A percentile compares a stretch with the other conserved stretches of the same genome.
phyloP scores from a whole-genome alignment of 1,140 invertebrate species.

The Heterodera carotae region DNA sequence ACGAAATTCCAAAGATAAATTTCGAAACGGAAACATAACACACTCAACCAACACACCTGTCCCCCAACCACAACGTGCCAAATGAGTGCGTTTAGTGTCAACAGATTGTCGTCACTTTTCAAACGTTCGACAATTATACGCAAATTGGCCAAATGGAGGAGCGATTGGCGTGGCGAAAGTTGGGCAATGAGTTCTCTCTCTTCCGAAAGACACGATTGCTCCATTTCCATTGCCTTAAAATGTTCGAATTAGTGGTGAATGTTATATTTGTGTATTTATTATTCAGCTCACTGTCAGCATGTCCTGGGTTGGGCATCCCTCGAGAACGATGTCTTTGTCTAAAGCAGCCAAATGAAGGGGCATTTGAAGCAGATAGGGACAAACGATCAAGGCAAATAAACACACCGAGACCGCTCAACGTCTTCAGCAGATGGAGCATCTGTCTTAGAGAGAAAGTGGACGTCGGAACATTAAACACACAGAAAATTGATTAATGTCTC shows the following conservation, averaged over 20 bases:
- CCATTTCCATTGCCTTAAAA: constrained; percentile 45
- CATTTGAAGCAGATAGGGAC: no score
- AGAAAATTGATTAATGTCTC: neutral
- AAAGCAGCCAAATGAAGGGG: no score
- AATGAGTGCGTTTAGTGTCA: constrained; percentile 26
- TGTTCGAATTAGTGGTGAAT: no score
- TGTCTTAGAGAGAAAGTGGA: constrained; percentile 35
- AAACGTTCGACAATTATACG: constrained; percentile 15
- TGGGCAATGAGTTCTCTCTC: constrained; percentile 42
- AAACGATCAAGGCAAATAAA: no score
- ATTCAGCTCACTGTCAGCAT: constrained; percentile 31
- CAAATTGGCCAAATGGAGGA: constrained; percentile 28
- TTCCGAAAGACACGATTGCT: constrained; percentile 24
- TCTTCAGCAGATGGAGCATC: constrained; percentile 43
- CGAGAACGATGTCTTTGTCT: constrained; percentile 24
- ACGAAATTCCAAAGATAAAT: constrained; percentile 23
- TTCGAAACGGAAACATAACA: neutral
- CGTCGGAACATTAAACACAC: neutral
- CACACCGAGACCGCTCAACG: constrained; percentile 40
- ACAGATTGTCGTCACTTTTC: neutral
- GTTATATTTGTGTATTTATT: no score
- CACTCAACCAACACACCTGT: constrained; percentile 35
- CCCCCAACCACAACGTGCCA: constrained; percentile 45
- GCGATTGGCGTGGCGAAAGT: constrained; percentile 20
- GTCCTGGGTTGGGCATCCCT: constrained; percentile 43